These are phyloP conservation scores for Spheniscus humboldti DNA, from an alignment of 2,797 vertebrate genomes.

Conservation along the genomic window DNA sequence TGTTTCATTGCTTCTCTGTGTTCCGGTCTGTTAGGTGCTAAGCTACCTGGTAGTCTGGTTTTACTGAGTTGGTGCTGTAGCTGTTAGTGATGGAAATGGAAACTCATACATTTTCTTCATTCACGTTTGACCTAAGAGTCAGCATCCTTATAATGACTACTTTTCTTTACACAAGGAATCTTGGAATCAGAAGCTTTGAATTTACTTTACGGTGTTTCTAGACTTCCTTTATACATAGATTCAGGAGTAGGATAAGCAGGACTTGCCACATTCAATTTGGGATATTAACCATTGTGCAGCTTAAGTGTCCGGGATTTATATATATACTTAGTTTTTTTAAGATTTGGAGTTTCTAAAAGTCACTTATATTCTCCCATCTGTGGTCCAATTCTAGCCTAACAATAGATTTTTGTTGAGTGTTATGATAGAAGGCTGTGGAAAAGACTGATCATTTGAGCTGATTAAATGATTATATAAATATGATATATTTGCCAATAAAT, in stretches of 20 bases:
- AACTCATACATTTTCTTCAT: not conserved
- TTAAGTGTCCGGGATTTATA: not conserved
- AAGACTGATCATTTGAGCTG: not conserved
- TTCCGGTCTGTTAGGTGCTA: not conserved
- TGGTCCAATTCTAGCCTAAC: not conserved
- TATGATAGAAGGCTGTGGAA: not conserved
- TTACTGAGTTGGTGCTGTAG: not conserved
- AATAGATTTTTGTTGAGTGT: not conserved
- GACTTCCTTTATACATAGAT: not conserved
- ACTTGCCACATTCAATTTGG: not conserved
- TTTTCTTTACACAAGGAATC: not conserved
- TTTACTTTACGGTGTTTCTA: not conserved
- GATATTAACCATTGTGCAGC: not conserved
- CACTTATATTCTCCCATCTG: not conserved
- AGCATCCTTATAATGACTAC: not conserved
- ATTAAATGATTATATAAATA: not conserved
- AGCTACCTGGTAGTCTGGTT: not conserved
- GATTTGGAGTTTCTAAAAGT: not conserved
- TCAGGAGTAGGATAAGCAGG: not conserved
- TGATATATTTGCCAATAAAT: not conserved
- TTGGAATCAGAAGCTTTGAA: not conserved
- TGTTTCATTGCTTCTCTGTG: not conserved
- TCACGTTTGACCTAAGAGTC: not conserved
- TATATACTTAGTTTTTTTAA: not conserved
- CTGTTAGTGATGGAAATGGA: not conserved